Conservation (phyloP, 2,888 invertebrate species). For the Andricus curvator region DNA sequence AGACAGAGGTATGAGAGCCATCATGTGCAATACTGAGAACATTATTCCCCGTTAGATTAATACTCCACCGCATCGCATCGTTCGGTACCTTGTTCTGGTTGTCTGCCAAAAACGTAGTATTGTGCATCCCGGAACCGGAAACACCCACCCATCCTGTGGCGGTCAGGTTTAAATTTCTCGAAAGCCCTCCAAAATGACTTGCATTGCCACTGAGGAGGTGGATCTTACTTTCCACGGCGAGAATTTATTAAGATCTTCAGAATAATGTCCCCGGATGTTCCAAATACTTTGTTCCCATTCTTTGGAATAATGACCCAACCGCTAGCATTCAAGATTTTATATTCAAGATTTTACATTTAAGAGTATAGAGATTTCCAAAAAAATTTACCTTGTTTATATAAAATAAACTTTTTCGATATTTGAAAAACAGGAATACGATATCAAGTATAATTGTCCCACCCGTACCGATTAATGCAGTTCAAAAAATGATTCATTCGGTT, state of each 20-base stretch:
- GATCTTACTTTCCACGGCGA: conserved; percentile 9
- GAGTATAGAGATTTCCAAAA: no score
- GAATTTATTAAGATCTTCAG: conserved; percentile 29
- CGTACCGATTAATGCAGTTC: no score
- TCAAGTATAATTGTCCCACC: no score
- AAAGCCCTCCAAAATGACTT: conserved; percentile 46
- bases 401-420: no score
- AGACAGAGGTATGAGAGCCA: conserved; percentile 46
- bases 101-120: conserved; percentile 69
- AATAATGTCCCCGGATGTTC: neutral
- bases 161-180: conserved; percentile 54
- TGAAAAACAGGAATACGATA: no score
- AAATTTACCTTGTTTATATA: no score
- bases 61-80: conserved; percentile 68
- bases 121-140: conserved; percentile 67
- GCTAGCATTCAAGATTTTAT: no score
- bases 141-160: conserved; percentile 53
- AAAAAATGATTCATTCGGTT: no score
- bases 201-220: conserved; percentile 19
- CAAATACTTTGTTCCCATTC: neutral
- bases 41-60: conserved; percentile 70
- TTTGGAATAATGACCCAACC: neutral
- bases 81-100: conserved; percentile 67
- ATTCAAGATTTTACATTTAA: no score
- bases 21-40: conserved; percentile 52